These are phyloP conservation scores for Drosophila ogumai DNA, from an alignment of 1,140 invertebrate genomes.

Conservation along the genomic window DNA sequence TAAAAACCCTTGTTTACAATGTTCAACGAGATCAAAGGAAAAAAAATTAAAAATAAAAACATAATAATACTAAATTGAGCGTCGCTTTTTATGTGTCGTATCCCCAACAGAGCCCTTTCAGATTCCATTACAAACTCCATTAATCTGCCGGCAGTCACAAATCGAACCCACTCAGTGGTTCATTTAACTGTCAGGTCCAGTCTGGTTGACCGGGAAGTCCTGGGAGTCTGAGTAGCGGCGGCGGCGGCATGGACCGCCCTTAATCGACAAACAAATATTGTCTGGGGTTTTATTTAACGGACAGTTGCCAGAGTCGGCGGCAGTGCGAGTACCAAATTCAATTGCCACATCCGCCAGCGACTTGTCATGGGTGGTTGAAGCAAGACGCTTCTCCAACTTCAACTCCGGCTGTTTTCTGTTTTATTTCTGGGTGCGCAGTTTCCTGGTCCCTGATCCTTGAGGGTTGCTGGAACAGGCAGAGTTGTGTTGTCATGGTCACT, in stretches of 20 bases:
- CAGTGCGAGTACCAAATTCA: conserved; percentile 51
- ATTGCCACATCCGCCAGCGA: conserved; percentile 73
- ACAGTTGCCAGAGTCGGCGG: conserved; percentile 39
- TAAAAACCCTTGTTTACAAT: not conserved
- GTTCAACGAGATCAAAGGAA: conserved; percentile 6
- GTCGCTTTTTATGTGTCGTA: conserved; percentile 2
- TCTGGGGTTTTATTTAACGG: conserved; percentile 56
- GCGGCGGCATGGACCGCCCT: conserved; percentile 16
- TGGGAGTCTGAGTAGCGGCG: conserved; percentile 3
- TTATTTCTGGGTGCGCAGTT: conserved; percentile 35
- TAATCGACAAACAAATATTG: conserved; percentile 53
- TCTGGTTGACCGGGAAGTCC: conserved; percentile 6
- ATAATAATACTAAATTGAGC: conserved; percentile 28
- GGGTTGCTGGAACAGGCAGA: conserved; percentile 49
- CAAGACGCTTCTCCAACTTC: conserved; percentile 31
- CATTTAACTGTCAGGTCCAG: conserved; percentile 47
- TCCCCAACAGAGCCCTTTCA: conserved; percentile 23
- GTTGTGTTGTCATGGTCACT: conserved; percentile 71
- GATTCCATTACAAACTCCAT: conserved; percentile 47
- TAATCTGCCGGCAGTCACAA: conserved; percentile 49
- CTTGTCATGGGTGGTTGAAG: conserved; percentile 62
- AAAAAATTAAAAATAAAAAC: conserved; percentile 14
- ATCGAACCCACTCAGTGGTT: conserved; percentile 45
- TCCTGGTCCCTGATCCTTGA: conserved; percentile 40
- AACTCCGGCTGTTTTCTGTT: conserved; percentile 15